These are phyloP conservation scores for Griposia aprilina DNA, from an alignment of 2,888 invertebrate genomes.

Conservation along the genomic window DNA sequence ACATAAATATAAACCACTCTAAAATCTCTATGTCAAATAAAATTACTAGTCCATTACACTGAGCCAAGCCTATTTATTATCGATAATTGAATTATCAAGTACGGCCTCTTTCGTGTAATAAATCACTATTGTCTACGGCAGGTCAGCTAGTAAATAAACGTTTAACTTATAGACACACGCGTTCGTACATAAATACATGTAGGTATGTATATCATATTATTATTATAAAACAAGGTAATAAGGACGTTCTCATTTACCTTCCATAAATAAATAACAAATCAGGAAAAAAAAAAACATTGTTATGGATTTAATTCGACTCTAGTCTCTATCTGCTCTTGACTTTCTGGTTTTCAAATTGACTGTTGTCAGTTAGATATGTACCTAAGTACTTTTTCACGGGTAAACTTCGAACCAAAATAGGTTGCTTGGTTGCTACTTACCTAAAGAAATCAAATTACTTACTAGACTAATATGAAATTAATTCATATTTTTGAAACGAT, in stretches of 20 bases:
- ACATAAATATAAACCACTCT: constrained; percentile 27
- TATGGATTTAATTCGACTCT: neutral
- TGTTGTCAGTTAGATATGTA: neutral
- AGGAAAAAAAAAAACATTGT: neutral
- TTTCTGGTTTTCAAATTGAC: neutral
- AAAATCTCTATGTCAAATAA: constrained; percentile 57
- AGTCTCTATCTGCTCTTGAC: neutral
- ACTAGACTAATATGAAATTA: neutral
- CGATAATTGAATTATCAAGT: constrained; percentile 49
- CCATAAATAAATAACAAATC: neutral
- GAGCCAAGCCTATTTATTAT: constrained; percentile 33
- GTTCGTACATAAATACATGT: neutral
- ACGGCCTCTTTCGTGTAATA: constrained; percentile 57
- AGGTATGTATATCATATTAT: neutral
- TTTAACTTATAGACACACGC: neutral
- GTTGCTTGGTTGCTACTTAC: neutral
- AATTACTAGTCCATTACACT: constrained; percentile 54
- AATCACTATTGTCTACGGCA: constrained; percentile 61
- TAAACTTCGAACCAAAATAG: neutral
- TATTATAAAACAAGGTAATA: neutral
- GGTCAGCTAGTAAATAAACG: constrained; percentile 49
- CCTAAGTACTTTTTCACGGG: neutral
- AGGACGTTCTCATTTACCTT: neutral
- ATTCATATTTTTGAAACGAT: neutral
- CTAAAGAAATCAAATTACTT: no score